Evolutionary conservation across 2,888 invertebrate species (phyloP), one percentile per base, ranked within the genome.

Genomic region (Carterocephalus palaemon): DNA sequence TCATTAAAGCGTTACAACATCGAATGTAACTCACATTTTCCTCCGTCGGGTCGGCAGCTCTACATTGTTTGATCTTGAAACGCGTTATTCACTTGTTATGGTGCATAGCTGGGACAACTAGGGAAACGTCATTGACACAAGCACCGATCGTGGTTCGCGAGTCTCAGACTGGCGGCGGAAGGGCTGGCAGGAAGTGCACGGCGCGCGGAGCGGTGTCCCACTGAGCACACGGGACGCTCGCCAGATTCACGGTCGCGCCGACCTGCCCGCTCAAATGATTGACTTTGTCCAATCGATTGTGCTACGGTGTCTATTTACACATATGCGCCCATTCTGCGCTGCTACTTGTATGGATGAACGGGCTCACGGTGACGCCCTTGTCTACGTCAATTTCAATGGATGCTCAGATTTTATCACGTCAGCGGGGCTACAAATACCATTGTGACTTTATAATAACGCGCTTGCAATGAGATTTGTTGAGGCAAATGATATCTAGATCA

Each of bases 211-310:
- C 77, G 68, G 66, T 54, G 52, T 51, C 51, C 50, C 53, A 60
- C 58, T 58, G 57, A 55, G 53, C 47, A 64, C 64, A 66, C 76
- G 81, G 75, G 67, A 70, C 66, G 68, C 75, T 70, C 67, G 60
- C 62, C 65, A 69, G 68, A 79, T 83, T 85, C 85, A 86, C 84
- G 86, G 85, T 81, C 84, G 80, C 69, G 51, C 65, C 76, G 78
- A 80, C 77, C 78, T 75, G 75, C 62, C 68, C 69, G 66, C 68
- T 66, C 74, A 70, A 66, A 79, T 79, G 82, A 84, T 83, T 80
- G 75, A 81, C 76, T 82, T 66, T 75, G 75, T 73, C 81, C 81
- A 81, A 83, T 83, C 80, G 84, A 82, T 65, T 69, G 63, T 64
- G 51, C 48, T 52, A 57, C 65, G 49, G 70, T 67, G 66, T 70